phyloP scores from a whole-genome alignment of 2,888 invertebrate genomes.

The Atethmia centrago region DNA sequence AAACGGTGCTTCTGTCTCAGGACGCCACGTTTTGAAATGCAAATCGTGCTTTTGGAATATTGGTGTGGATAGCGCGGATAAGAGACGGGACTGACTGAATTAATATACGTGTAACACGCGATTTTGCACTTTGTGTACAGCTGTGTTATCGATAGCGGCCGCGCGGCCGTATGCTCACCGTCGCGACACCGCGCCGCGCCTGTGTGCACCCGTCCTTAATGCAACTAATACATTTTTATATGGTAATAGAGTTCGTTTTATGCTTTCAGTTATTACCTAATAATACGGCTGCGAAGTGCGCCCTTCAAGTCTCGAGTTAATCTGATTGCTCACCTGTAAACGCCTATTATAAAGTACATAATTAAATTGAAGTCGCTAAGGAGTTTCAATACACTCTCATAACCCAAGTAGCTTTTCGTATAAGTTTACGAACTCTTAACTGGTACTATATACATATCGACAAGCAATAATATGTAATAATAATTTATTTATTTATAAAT shows the following conservation, averaged over 20 bases:
- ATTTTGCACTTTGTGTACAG: constrained; percentile 76
- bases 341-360: constrained; percentile 9
- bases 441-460: background rate
- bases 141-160: constrained; percentile 58
- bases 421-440: background rate
- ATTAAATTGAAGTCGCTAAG: background rate
- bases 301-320: constrained; percentile 17
- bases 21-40: constrained; percentile 78
- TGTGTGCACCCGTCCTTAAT: constrained; percentile 38
- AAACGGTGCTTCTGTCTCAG: constrained; percentile 65
- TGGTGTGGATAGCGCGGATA: constrained; percentile 80
- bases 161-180: constrained; percentile 22
- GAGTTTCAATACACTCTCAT: background rate
- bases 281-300: constrained; percentile 21
- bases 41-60: constrained; percentile 82
- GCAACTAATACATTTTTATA: constrained; percentile 51
- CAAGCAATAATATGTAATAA: too few relatives aligned
- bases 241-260: constrained; percentile 42
- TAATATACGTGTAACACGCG: constrained; percentile 82
- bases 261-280: constrained; percentile 29
- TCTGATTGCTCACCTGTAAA: constrained; percentile 23
- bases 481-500: too few relatives aligned
- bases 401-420: background rate
- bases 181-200: background rate
- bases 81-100: constrained; percentile 76